Evolutionary conservation across 2,888 invertebrate genomes (phyloP).

Genomic region (Agrochola macilenta): DNA sequence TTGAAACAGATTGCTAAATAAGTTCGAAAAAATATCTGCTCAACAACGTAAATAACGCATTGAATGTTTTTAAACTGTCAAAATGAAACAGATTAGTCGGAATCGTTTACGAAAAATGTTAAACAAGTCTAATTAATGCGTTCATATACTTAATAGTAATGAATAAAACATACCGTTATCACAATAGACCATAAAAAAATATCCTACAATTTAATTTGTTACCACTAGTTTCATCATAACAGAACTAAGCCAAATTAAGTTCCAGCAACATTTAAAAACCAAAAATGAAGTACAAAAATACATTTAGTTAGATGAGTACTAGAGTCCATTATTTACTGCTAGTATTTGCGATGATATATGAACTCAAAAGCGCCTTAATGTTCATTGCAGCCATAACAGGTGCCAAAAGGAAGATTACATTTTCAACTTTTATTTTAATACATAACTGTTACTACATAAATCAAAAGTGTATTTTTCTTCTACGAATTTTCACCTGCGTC

Average conservation of each 20-base stretch:
- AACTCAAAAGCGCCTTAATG: conserved; percentile 56
- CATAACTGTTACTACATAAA: conserved; percentile 55
- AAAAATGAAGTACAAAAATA: conserved; percentile 36
- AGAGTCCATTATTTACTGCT: conserved; percentile 52
- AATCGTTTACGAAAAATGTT: too few relatives aligned
- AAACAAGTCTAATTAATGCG: not conserved
- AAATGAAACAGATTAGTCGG: too few relatives aligned
- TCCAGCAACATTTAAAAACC: not conserved
- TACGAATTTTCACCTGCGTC: conserved; percentile 42
- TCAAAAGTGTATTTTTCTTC: conserved; percentile 54
- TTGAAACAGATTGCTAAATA: too few relatives aligned
- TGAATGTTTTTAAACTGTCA: too few relatives aligned
- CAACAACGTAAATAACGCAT: too few relatives aligned
- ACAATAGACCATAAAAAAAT: not conserved
- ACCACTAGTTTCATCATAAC: not conserved
- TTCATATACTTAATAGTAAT: not conserved
- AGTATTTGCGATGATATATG: conserved; percentile 62
- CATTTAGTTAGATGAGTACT: conserved; percentile 35
- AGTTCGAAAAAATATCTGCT: too few relatives aligned
- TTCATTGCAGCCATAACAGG: conserved; percentile 58
- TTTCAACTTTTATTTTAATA: conserved; percentile 65
- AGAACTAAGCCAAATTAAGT: not conserved
- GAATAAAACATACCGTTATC: not conserved
- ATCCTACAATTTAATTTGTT: not conserved
- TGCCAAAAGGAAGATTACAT: conserved; percentile 67